These are phyloP conservation scores for Brachionus asplanchnoidis DNA, from an alignment of 1,140 invertebrate species.

Conservation along the genomic window DNA sequence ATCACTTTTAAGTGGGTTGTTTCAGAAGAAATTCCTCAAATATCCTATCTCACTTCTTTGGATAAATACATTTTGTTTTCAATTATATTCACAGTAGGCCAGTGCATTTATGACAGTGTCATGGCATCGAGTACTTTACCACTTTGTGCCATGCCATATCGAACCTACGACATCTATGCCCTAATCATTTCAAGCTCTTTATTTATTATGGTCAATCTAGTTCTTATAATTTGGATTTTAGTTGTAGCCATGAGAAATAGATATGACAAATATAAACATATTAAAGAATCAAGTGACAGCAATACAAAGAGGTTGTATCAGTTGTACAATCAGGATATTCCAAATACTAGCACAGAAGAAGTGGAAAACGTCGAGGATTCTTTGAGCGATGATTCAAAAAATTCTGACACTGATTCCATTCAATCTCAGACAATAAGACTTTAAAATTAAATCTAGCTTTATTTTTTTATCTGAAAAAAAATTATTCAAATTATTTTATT, in stretches of 20 bases:
- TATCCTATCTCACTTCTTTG: constrained; percentile 7
- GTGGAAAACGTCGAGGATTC: background rate
- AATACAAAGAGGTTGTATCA: background rate
- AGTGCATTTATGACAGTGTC: constrained; percentile 14
- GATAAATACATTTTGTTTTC: constrained; percentile 23
- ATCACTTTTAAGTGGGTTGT: constrained; percentile 18
- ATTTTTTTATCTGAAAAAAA: no score
- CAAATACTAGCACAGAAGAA: background rate
- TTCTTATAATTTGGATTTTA: background rate
- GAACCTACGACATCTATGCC: background rate
- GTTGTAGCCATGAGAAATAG: background rate
- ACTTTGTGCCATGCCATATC: background rate
- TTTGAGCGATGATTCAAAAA: background rate
- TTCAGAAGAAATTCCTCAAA: constrained; percentile 21
- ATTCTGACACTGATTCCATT: background rate
- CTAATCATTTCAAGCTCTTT: background rate
- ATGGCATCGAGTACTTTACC: background rate
- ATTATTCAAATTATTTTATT: no score
- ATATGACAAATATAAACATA: background rate
- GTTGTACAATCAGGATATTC: background rate
- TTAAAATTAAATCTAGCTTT: background rate
- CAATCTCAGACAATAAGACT: background rate
- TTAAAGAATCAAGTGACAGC: background rate
- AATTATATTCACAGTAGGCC: background rate
- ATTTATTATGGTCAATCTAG: background rate